Evolutionary conservation across 2,888 invertebrate genomes (phyloP).

Genomic region (Zaprionus lineosus): DNA sequence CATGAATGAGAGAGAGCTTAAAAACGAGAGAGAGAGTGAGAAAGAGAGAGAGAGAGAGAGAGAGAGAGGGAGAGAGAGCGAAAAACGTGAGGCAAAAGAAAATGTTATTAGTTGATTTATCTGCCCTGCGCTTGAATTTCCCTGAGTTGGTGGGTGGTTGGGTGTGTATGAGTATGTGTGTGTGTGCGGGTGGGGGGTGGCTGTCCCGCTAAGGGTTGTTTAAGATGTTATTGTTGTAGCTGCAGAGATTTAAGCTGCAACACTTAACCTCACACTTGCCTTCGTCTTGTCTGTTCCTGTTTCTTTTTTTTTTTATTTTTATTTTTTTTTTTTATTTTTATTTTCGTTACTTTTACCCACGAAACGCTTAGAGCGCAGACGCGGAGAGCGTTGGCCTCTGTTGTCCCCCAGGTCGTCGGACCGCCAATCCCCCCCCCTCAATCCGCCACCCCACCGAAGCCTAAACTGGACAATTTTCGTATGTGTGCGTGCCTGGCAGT

Average conservation of each 20-base stretch:
- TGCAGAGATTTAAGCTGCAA: constrained; percentile 73
- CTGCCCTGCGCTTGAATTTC: too few species aligned
- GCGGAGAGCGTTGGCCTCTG: constrained; percentile 57
- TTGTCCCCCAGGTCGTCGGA: not conserved
- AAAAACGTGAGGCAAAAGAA: constrained; percentile 19
- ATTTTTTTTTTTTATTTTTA: constrained; percentile 12
- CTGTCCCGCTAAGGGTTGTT: constrained; percentile 57
- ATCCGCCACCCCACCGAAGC: not conserved
- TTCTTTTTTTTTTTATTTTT: constrained; percentile 21
- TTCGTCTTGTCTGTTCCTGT: constrained; percentile 43
- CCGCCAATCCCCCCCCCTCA: not conserved
- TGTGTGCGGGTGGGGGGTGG: constrained; percentile 18
- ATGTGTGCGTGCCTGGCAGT: constrained; percentile 10
- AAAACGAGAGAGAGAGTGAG: constrained; percentile 62
- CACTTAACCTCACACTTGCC: constrained; percentile 77
- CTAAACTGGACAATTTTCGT: constrained; percentile 1
- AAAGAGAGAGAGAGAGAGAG: constrained; percentile 26
- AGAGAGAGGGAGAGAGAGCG: constrained; percentile 24
- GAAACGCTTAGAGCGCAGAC: constrained; percentile 66
- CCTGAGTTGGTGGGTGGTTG: constrained; percentile 6
- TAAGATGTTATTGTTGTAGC: constrained; percentile 25
- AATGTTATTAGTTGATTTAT: constrained; percentile 64
- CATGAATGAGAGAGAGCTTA: constrained; percentile 31
- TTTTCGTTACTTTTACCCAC: constrained; percentile 9
- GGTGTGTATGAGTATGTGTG: constrained; percentile 10